These are phyloP conservation scores for human DNA, from an alignment of 2,113 vertebrate species.

Conservation along the genomic window GRCh38 chr9:105513001-105513500, in stretches of 20 bases:
- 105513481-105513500: neutral
- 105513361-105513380: neutral
- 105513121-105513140: slow-evolving; percentile 36
- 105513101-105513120: slow-evolving; percentile 42
- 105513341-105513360: neutral
- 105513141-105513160: slow-evolving; percentile 24
- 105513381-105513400: neutral
- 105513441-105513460: slow-evolving; percentile 27
- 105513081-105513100: slow-evolving; percentile 13
- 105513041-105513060: slow-evolving; percentile 24
- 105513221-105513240: neutral
- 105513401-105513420: neutral
- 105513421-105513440: neutral
- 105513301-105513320: neutral
- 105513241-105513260: neutral
- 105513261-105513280: neutral
- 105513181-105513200: slow-evolving; percentile 12
- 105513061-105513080: slow-evolving; percentile 23
- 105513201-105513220: slow-evolving; percentile 39
- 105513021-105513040: neutral
- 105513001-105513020: slow-evolving; percentile 14
- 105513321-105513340: neutral
- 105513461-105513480: slow-evolving; percentile 40
- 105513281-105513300: neutral
- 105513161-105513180: slow-evolving; percentile 45